These are phyloP conservation scores for Heliopora coerulea DNA, from an alignment of 92 coral and sea anemone genomes.

Conservation along the genomic window DNA sequence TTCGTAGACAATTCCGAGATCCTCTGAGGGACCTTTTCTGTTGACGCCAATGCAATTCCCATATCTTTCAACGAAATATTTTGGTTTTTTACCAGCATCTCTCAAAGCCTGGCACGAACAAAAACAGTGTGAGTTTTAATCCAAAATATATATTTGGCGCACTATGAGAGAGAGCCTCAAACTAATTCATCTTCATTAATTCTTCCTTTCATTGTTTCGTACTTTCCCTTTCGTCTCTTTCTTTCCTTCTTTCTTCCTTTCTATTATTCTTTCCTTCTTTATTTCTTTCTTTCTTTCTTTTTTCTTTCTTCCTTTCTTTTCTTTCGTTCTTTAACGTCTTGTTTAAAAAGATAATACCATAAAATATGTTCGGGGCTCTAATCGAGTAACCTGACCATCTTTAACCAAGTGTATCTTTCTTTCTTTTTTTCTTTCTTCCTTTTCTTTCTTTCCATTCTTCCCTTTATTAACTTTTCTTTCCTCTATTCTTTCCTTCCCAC, in stretches of 20 bases:
- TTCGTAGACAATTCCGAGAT: slow-evolving; percentile 78
- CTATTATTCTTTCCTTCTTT: neutral
- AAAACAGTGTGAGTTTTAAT: neutral
- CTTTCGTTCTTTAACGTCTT: neutral
- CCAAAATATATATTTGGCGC: too few relatives aligned
- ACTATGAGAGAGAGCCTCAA: too few relatives aligned
- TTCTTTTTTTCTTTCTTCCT: too few relatives aligned
- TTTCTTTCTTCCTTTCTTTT: neutral
- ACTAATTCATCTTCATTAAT: neutral
- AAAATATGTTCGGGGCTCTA: too few relatives aligned
- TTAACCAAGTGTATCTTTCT: too few relatives aligned
- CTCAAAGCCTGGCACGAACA: slow-evolving; percentile 58
- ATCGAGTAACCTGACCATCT: too few relatives aligned
- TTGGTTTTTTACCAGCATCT: slow-evolving; percentile 58
- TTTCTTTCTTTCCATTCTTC: too few relatives aligned
- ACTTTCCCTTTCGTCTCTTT: neutral
- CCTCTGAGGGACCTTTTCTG: slow-evolving; percentile 33
- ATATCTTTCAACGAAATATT: slow-evolving; percentile 70
- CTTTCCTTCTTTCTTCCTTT: neutral
- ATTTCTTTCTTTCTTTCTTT: neutral
- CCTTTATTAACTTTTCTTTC: neutral
- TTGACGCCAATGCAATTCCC: slow-evolving; percentile 82
- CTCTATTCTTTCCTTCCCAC: too few relatives aligned
- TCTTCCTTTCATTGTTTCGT: neutral
- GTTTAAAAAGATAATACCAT: too few relatives aligned